Evolutionary conservation across 1,140 invertebrate species (phyloP), one percentile per base, ranked within the genome.

Genomic region (Brachionus manjavacas): DNA sequence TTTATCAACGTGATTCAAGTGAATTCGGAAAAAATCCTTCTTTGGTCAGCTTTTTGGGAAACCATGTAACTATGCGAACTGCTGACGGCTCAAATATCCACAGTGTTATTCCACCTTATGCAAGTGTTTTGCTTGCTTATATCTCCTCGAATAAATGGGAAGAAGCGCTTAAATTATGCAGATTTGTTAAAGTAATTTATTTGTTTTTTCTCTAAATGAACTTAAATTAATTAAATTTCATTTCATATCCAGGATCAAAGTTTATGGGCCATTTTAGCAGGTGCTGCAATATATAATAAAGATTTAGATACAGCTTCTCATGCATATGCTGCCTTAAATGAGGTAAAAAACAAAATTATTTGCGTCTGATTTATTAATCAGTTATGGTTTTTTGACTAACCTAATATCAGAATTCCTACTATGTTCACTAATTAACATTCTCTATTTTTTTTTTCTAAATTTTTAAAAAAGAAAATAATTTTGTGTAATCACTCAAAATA

Each of bases 261-360:
- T 43, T 88, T 97, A 16, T 98, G 96, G 96, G 94, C 95, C 1
- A 94, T 94, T 86, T 90, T 97, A 85, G 96, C 95, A 3, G 94
- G 94, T 0, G 91, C 96, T 88, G 93, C 95, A 12, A 93, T 93
- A 70, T 92, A 94, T 85, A 92, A 92, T 64, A 93, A 93, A 87
- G 92, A 95, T 86, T 89, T 97, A 25, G 91, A 93, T 52, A 93
- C 94, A 35, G 95, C 95, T 1, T 95, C 97, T 91, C 93, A 96
- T 87, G 94, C 95, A 9, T 98, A 96, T 90, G 94, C 95, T n/a
- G 93, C 95, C 25, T 94, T 98, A 81, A 92, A 93, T 85, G 93
- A 95, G 87, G 41, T 74, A 43, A 43, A n/a, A n/a, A n/a, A n/a
- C n/a, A n/a, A n/a, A n/a, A n/a, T n/a, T n/a, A n/a, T n/a, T n/a